These are phyloP conservation scores for Probaryconus sp. DNA, from an alignment of 1,140 invertebrate genomes.

Conservation along the genomic window DNA sequence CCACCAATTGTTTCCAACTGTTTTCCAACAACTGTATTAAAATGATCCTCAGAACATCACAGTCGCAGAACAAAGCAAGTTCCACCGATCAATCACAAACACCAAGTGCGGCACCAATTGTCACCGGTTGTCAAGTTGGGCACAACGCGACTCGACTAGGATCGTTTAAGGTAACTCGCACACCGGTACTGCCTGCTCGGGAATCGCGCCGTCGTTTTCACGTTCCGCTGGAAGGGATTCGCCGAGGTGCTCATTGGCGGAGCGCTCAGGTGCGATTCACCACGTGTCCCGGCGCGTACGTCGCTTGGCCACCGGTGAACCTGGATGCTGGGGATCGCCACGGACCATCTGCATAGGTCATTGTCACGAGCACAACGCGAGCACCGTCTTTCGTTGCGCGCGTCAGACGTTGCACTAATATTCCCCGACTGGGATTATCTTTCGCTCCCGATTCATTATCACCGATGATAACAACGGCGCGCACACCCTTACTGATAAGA, in stretches of 20 bases:
- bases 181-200: slow-evolving; percentile 26
- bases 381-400: slow-evolving; percentile 4
- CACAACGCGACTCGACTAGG: slow-evolving; percentile 35
- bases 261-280: slow-evolving; percentile 28
- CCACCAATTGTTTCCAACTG: no score
- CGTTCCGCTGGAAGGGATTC: slow-evolving; percentile 41
- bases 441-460: slow-evolving; percentile 45
- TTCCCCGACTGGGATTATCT: slow-evolving; percentile 15
- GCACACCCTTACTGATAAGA: no score
- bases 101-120: no score
- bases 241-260: slow-evolving; percentile 41
- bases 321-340: slow-evolving; percentile 16
- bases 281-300: slow-evolving; percentile 22
- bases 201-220: slow-evolving; percentile 9
- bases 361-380: slow-evolving; percentile 41
- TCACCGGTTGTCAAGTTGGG: not conserved
- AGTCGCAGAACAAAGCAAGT: no score
- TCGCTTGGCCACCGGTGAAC: slow-evolving; percentile 29
- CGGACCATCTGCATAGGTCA: slow-evolving; percentile 48
- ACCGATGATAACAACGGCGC: slow-evolving; percentile 28
- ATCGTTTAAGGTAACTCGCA: slow-evolving; percentile 35
- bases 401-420: slow-evolving; percentile 30
- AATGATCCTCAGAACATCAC: no score
- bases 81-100: no score
- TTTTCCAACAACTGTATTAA: no score